These are phyloP conservation scores for Xylophagus ater DNA, from an alignment of 2,888 invertebrate genomes.

Conservation along the genomic window DNA sequence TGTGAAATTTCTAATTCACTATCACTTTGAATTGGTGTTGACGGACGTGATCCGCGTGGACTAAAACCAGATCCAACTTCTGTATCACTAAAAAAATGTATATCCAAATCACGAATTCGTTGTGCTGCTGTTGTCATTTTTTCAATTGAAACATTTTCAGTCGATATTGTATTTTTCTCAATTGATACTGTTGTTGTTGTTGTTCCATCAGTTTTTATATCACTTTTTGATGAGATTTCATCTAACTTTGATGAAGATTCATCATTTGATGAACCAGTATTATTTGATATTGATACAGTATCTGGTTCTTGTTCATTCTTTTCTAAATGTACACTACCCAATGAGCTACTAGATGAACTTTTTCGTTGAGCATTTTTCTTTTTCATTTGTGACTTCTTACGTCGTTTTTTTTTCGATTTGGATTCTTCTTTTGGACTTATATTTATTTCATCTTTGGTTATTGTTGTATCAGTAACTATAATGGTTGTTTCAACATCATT, in stretches of 20 bases:
- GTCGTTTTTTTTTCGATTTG: constrained; percentile 58
- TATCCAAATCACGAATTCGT: constrained; percentile 49
- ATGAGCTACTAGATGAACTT: constrained; percentile 42
- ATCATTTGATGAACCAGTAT: constrained; percentile 29
- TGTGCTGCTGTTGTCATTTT: constrained; percentile 35
- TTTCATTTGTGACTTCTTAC: constrained; percentile 67
- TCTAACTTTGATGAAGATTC: constrained; percentile 32
- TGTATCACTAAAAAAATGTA: constrained; percentile 88
- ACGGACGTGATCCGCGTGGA: constrained; percentile 51
- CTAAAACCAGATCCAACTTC: constrained; percentile 58
- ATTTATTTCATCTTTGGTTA: constrained; percentile 17
- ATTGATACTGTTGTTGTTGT: constrained; percentile 28
- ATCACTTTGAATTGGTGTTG: constrained; percentile 85
- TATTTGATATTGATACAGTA: constrained; percentile 24
- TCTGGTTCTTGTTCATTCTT: constrained; percentile 25
- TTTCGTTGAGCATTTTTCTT: constrained; percentile 68
- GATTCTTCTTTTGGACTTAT: constrained; percentile 42
- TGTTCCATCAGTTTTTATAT: constrained; percentile 18
- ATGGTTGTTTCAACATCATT: constrained; percentile 8
- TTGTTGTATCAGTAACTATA: constrained; percentile 1
- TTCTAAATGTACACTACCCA: constrained; percentile 26
- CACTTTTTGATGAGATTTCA: constrained; percentile 11
- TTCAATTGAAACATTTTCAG: constrained; percentile 22
- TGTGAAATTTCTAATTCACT: constrained; percentile 73
- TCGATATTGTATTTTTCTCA: constrained; percentile 24